These are phyloP conservation scores for Euphonia xanthogaster DNA, from an alignment of 2,797 vertebrate genomes.

Conservation along the genomic window DNA sequence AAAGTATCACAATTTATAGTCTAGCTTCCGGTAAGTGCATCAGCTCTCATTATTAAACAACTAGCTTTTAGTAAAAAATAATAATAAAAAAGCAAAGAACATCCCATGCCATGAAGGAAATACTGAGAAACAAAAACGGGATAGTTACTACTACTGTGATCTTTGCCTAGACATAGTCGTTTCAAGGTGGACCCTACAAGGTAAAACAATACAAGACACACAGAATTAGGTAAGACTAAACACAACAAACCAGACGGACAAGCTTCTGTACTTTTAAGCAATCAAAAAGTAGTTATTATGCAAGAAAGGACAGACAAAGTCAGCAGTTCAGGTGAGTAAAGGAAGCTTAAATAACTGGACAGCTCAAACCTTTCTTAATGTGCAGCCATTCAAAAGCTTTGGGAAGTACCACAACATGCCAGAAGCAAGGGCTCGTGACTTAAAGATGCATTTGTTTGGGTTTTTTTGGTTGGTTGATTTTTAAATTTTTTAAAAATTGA, in stretches of 20 bases:
- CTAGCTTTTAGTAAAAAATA: slow-evolving; percentile 64
- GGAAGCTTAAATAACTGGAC: slow-evolving; percentile 72
- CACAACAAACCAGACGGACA: slow-evolving; percentile 79
- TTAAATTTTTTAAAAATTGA: background rate
- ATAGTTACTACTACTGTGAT: slow-evolving; percentile 98
- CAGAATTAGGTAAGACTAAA: slow-evolving; percentile 90
- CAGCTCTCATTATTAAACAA: slow-evolving; percentile 46
- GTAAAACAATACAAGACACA: slow-evolving; percentile 88
- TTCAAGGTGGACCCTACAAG: slow-evolving; percentile 98
- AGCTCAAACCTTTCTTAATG: slow-evolving; percentile 66
- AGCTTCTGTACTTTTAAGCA: slow-evolving; percentile 85
- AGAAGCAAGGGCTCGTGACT: slow-evolving; percentile 60
- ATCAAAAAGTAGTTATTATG: slow-evolving; percentile 80
- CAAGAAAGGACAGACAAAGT: slow-evolving; percentile 80
- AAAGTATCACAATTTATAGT: background rate
- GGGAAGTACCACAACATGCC: slow-evolving; percentile 55
- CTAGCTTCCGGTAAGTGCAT: slow-evolving; percentile 23
- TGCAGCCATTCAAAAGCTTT: slow-evolving; percentile 69
- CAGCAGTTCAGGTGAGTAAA: slow-evolving; percentile 78
- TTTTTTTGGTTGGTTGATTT: background rate
- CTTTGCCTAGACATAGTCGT: slow-evolving; percentile 98
- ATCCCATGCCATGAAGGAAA: slow-evolving; percentile 83
- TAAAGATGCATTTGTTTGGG: slow-evolving; percentile 39
- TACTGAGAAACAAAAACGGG: slow-evolving; percentile 84
- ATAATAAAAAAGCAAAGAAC: background rate